Base-by-base conservation (phyloP, 2,113 vertebrate species). In the Nannobrachium achirus region DNA sequence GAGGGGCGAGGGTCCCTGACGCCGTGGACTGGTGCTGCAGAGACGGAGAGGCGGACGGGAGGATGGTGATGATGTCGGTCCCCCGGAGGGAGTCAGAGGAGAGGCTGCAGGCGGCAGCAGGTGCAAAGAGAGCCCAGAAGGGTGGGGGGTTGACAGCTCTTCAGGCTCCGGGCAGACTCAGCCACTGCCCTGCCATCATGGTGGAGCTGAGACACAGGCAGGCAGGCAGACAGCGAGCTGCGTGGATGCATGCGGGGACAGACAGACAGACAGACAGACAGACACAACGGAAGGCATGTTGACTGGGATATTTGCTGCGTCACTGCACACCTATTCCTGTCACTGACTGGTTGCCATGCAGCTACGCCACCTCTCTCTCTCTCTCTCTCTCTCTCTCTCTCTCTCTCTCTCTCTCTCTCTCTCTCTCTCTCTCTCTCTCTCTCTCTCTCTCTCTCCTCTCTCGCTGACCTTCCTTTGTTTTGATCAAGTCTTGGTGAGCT, bases 111-210 rank as follows among this genome's bases (percentile, higher is more conserved):
- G 16, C 7, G 19, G 25, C 7, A 18, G 38, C 40, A 0, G 61
- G 66, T 10, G 33, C 52, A 44, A 55, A 72, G 0, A 9, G 38
- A 64, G 63, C 50, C 55, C 64, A n/a, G 65, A 46, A 55, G 66
- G 64, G n/a, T n/a, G n/a, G n/a, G n/a, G n/a, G n/a, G n/a, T n/a
- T 33, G 25, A 5, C 25, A n/a, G 60, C 11, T 71, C 66, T 67
- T 86, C 85, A 85, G 40, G 61, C 62, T 76, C 77, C 33, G 15
- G 70, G 56, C 13, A 67, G 45, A 56, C 52, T 7, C 46, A 55
- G 65, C 41, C 2, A 41, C 77, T 68, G 79, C 65, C 51, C 39
- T 78, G 65, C 66, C 89, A 86, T 86, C 79, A 75, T 78, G 52
- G 59, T 64, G 78, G 72, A 75, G 64, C 73, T 11, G n/a, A 74